Evolutionary conservation across 2,888 invertebrate genomes (phyloP), one percentile per base, ranked within the genome.

Genomic region (Plebejus melissa): DNA sequence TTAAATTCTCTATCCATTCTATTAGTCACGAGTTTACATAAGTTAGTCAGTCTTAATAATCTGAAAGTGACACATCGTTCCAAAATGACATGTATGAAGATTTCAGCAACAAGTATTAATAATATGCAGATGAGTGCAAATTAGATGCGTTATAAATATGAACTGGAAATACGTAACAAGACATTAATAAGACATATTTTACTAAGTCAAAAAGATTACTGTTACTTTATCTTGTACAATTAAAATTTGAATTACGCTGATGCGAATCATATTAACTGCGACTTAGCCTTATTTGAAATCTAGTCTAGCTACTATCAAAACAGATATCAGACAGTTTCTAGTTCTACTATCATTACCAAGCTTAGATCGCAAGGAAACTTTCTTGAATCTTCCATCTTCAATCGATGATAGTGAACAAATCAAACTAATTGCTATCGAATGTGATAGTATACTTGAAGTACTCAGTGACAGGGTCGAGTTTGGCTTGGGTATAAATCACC

Each of bases 11-110:
- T 83, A 84, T 83, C 87, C 86, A 86, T 80, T 74, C 79, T 79
- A 78, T 86, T 87, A 86, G 82, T 87, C 85, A 85, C 81, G 78
- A 80, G 85, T 87, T 85, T 84, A 83, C 83, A 85, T 80, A 82
- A 86, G 82, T 91, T 91, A 90, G 80, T 91, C 90, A 91, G 79
- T 76, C 82, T 80, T 80, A 84, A 87, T 85, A 83, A 83, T 82
- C 80, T 85, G 83, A 84, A 86, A 80, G 78, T 88, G 87, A 90
- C 86, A 83, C 87, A 86, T 82, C 79, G 74, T 79, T 81, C 78
- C 77, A 82, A 80, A 80, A 79, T 78, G 79, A 79, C 79, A 77
- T 65, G 60, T 60, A 28, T 32, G 65, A 32, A 28, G 32, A 65
- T 65, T 65, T 65, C 65, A 65, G 65, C 5, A 65, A 28, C 65